Evolutionary conservation across 2,113 vertebrate species (phyloP).

Genomic region (Lanius ludovicianus): DNA sequence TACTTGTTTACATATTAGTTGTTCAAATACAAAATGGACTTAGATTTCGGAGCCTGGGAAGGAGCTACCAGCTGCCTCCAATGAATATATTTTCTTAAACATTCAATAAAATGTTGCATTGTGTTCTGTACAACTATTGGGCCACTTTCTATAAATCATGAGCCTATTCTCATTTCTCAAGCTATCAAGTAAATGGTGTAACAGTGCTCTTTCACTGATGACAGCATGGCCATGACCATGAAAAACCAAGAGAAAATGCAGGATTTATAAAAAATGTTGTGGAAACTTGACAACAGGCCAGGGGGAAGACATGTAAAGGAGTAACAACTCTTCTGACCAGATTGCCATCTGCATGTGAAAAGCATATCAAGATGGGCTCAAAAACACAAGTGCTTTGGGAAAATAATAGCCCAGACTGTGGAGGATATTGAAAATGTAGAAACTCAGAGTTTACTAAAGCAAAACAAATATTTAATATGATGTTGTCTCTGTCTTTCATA

Average conservation of each 20-base stretch:
- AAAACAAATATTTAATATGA: neutral
- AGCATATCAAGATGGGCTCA: neutral
- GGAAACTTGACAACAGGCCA: neutral
- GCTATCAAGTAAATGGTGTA: neutral
- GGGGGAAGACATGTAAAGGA: neutral
- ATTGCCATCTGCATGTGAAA: neutral
- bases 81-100: rapidly evolving
- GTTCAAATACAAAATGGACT: neutral
- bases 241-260: neutral
- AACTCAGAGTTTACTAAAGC: neutral
- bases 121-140: neutral
- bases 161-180: neutral
- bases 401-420: neutral
- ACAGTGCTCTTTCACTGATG: neutral
- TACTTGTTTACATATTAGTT: neutral
- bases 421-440: neutral
- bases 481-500: neutral
- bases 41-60: neutral
- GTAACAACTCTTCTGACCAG: neutral
- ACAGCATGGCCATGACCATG: neutral
- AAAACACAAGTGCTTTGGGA: neutral
- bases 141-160: neutral
- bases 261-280: neutral
- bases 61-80: neutral
- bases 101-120: neutral